Evolutionary conservation across 2,888 invertebrate genomes (phyloP).

Genomic region (Pomacea canaliculata): DNA sequence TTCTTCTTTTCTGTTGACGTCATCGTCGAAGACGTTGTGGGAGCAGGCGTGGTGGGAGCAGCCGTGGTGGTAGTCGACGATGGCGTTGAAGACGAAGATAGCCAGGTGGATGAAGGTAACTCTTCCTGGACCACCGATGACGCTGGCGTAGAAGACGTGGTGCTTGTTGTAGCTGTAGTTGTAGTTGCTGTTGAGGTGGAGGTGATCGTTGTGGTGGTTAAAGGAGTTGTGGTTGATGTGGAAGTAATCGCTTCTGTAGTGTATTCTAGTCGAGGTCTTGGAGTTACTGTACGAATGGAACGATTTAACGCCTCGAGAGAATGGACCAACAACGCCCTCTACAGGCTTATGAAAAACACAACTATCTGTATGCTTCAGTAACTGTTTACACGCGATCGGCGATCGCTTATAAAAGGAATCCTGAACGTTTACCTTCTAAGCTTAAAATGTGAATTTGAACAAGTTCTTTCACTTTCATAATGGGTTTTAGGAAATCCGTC

Average conservation of each 20-base stretch:
- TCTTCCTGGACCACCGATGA: neutral
- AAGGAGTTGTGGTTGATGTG: too few species aligned
- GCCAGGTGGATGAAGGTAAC: neutral
- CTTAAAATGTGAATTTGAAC: too few species aligned
- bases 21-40: neutral
- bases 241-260: neutral
- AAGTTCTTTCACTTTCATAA: too few species aligned
- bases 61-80: neutral
- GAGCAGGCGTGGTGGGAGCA: too few species aligned
- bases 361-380: too few species aligned
- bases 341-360: too few species aligned
- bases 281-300: neutral
- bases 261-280: neutral
- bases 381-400: too few species aligned
- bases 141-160: neutral
- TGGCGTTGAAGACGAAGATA: too few species aligned
- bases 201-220: slow-evolving; percentile 9
- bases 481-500: too few species aligned
- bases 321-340: too few species aligned
- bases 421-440: too few species aligned
- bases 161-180: neutral
- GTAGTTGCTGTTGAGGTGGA: slow-evolving; percentile 11
- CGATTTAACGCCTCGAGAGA: neutral
- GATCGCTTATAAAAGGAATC: too few species aligned
- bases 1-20: neutral